Percentiles rank a stretch among this genome's conserved stretches.
phyloP scores from a whole-genome alignment of 2,888 invertebrate species.

The Branchipolynoe longqiensis region DNA sequence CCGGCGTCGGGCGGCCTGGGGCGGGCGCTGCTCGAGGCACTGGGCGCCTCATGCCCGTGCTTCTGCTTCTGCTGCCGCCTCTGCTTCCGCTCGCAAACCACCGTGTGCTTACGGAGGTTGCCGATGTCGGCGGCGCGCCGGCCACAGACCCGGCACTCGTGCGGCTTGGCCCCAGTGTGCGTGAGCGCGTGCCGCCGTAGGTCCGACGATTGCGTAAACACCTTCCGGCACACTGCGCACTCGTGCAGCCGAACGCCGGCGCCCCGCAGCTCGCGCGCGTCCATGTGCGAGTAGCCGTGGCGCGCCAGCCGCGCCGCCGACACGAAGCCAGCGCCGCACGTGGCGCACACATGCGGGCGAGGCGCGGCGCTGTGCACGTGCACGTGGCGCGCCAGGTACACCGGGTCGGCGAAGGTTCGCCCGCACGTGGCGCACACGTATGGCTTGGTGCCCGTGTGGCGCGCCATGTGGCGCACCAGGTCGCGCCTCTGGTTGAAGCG shows the following conservation, averaged over 20 bases:
- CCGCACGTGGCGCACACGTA: background rate
- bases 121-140: background rate
- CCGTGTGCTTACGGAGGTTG: background rate
- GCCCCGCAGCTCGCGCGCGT: too few species aligned
- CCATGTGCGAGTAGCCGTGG: background rate
- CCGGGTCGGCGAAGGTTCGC: background rate
- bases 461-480: background rate
- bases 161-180: slow-evolving; percentile 1
- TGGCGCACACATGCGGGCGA: background rate
- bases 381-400: background rate
- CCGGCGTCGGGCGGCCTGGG: background rate
- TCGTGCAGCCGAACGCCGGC: too few species aligned
- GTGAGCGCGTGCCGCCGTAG: background rate
- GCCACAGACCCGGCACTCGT: background rate
- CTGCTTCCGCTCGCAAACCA: too few species aligned
- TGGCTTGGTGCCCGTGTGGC: background rate
- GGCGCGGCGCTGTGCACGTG: background rate
- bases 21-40: too few species aligned
- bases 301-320: background rate
- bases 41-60: too few species aligned
- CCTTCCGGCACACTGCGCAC: background rate
- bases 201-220: background rate
- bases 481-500: background rate
- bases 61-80: too few species aligned
- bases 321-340: background rate